phyloP scores from a whole-genome alignment of 2,113 vertebrate genomes.

The Fulica atra region DNA sequence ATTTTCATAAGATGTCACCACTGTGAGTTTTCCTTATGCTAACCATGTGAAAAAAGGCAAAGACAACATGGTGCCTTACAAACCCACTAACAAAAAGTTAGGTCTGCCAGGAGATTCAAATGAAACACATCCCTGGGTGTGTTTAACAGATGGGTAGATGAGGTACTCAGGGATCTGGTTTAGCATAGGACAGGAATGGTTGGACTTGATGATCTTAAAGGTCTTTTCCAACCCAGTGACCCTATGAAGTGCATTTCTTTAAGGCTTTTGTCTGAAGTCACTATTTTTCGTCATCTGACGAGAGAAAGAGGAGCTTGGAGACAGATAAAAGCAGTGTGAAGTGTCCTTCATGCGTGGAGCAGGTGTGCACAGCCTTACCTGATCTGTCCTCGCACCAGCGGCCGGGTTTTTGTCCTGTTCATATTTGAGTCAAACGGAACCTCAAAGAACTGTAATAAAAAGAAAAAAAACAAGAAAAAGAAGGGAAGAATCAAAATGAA shows the following conservation, averaged over 20 bases:
- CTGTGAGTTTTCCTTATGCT: background rate
- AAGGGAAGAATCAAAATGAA: conserved; percentile 47
- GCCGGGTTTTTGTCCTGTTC: conserved; percentile 98
- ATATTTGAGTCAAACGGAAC: conserved; percentile 99
- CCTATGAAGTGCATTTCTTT: background rate
- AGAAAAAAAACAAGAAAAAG: background rate
- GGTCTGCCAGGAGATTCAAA: background rate
- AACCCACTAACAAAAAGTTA: background rate
- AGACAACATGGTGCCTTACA: background rate
- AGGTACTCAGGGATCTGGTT: too few species aligned
- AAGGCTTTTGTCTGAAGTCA: background rate
- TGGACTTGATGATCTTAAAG: too few species aligned
- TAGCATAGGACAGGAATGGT: too few species aligned
- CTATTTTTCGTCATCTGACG: background rate
- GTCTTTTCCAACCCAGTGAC: too few species aligned
- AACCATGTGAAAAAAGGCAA: background rate
- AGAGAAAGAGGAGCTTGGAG: background rate
- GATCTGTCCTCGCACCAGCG: conserved; percentile 95
- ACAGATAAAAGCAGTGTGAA: background rate
- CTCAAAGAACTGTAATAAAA: conserved; percentile 91
- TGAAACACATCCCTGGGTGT: background rate
- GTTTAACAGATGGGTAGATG: too few species aligned
- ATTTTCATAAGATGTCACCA: background rate
- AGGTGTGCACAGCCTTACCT: conserved; percentile 81
- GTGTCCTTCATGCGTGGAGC: background rate